Conservation (phyloP, 2,113 vertebrate genomes). For the Bombycilla garrulus region DNA sequence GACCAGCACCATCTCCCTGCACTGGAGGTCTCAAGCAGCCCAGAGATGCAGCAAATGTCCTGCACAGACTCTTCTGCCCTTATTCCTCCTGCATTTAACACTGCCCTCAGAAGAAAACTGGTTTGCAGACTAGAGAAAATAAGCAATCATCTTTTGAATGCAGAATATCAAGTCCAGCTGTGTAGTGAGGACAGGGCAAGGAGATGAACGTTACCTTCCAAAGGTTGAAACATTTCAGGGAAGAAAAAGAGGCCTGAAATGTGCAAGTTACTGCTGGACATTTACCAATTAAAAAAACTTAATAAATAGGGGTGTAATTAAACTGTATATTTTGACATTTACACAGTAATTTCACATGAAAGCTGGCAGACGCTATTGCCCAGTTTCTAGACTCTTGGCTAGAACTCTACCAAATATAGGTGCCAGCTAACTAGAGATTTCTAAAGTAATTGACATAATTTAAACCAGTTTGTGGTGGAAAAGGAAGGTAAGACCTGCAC, state of each 20-base stretch:
- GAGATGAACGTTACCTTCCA: neutral
- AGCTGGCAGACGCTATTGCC: neutral
- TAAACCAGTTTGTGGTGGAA: neutral
- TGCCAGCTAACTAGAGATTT: neutral
- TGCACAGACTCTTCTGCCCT: neutral
- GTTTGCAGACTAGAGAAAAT: neutral
- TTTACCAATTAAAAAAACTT: neutral
- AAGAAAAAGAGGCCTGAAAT: neutral
- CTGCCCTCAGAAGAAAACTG: neutral
- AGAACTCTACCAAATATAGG: neutral
- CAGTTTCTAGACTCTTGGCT: neutral
- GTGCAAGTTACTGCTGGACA: neutral
- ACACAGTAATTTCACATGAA: neutral
- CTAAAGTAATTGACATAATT: neutral
- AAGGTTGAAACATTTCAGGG: neutral
- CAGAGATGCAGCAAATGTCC: accelerated
- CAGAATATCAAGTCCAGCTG: neutral
- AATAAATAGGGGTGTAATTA: neutral
- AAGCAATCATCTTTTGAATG: neutral
- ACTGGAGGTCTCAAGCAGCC: neutral
- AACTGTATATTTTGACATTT: neutral
- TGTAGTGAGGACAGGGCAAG: neutral
- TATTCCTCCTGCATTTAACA: neutral
- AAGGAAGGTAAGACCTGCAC: neutral
- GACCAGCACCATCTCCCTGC: neutral